Evolutionary conservation across 2,113 vertebrate genomes (phyloP).

Genomic region (Hymenochirus boettgeri): DNA sequence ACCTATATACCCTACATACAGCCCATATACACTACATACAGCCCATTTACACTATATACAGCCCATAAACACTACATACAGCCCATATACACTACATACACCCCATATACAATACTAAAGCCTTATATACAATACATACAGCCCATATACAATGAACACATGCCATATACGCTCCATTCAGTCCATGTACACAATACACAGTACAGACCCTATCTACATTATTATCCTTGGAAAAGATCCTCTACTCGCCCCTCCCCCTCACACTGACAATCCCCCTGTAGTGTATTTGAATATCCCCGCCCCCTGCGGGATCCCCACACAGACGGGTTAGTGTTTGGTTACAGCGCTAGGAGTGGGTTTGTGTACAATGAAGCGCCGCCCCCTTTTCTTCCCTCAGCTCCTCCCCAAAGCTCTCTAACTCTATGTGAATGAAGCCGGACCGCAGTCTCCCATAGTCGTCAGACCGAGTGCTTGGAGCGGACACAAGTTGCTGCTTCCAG

Average conservation of each 20-base stretch:
- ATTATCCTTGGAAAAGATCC: neutral
- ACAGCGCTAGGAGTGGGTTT: neutral
- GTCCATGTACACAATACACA: neutral
- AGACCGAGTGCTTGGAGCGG: neutral
- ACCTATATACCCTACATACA: too few relatives aligned
- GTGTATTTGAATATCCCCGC: neutral
- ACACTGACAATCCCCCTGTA: constrained; percentile 5
- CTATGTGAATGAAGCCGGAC: constrained; percentile 27
- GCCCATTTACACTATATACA: too few relatives aligned
- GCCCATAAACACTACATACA: too few relatives aligned
- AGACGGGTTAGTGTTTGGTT: neutral
- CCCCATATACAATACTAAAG: too few relatives aligned
- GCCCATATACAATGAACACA: too few relatives aligned
- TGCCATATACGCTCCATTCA: too few relatives aligned
- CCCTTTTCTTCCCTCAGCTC: constrained; percentile 6
- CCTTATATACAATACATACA: too few relatives aligned
- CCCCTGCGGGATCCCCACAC: neutral
- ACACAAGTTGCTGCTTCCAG: neutral
- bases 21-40: too few relatives aligned
- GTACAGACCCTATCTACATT: neutral
- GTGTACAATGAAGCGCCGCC: neutral
- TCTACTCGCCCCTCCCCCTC: neutral
- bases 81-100: too few relatives aligned
- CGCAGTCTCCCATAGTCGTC: constrained; percentile 5
- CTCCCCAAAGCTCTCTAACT: constrained; percentile 17